Conservation (phyloP, 1,140 invertebrate species). For the Rhagoletis zephyria region DNA sequence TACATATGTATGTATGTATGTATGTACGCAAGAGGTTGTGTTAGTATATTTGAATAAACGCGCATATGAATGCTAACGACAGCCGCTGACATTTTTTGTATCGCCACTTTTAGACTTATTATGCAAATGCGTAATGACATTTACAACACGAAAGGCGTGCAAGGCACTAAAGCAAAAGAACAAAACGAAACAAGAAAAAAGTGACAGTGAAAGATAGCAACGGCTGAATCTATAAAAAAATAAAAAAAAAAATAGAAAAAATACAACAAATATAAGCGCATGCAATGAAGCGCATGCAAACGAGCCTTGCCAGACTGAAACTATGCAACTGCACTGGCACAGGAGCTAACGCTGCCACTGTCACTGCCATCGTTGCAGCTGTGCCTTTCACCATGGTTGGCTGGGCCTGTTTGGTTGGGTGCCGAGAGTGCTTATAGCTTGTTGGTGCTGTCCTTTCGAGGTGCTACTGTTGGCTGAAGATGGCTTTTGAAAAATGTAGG, state of each 20-base stretch:
- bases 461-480: neutral
- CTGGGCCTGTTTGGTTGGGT: neutral
- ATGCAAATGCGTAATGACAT: constrained; percentile 51
- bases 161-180: neutral
- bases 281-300: constrained; percentile 47
- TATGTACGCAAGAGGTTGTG: neutral
- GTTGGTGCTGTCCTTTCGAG: neutral
- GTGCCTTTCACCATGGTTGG: neutral
- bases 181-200: neutral
- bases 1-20: neutral
- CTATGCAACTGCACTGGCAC: constrained; percentile 33
- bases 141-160: neutral
- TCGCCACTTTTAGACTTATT: constrained; percentile 42
- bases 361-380: neutral
- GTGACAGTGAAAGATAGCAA: neutral
- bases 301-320: constrained; percentile 30
- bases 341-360: neutral
- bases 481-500: constrained; percentile 44
- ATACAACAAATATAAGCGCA: neutral
- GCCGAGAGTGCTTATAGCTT: neutral
- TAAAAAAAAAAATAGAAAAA: neutral
- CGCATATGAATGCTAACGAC: constrained; percentile 43
- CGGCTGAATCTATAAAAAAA: neutral
- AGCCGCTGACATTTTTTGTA: constrained; percentile 43
- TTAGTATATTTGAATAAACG: constrained; percentile 5